phyloP scores from a whole-genome alignment of 2,797 vertebrate species.

The Ciconia nigra region DNA sequence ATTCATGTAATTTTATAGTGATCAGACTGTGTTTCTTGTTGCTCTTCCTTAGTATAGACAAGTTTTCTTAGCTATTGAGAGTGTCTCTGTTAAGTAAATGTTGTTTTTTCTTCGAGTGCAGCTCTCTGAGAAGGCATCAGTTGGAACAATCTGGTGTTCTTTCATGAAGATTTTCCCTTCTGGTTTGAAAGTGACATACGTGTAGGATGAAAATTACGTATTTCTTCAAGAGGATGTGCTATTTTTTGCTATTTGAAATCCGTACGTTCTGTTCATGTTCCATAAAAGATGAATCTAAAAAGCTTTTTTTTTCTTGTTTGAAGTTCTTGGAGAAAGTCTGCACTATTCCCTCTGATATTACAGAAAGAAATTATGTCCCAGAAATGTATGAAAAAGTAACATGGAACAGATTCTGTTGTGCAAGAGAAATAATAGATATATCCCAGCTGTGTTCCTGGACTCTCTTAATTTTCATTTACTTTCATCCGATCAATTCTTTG shows the following conservation, averaged over 20 bases:
- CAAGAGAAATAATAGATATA: background rate
- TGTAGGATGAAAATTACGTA: conserved; percentile 50
- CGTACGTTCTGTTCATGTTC: conserved; percentile 39
- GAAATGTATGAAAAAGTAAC: background rate
- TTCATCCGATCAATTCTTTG: background rate
- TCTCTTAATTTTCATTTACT: conserved; percentile 32
- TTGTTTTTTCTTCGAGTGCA: background rate
- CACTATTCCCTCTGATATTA: background rate
- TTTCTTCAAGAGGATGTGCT: background rate
- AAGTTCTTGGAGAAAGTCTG: background rate
- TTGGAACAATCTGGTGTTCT: conserved; percentile 5
- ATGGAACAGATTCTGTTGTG: background rate
- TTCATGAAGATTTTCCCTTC: background rate
- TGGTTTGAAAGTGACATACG: conserved; percentile 19
- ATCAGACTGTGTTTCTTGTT: conserved; percentile 10
- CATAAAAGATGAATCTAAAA: conserved; percentile 6
- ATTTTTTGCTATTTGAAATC: conserved; percentile 35
- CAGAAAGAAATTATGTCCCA: background rate
- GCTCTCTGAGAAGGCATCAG: background rate
- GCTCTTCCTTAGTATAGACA: background rate
- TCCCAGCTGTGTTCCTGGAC: background rate
- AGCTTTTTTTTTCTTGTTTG: background rate
- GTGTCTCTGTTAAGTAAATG: conserved; percentile 13
- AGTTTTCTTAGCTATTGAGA: background rate
- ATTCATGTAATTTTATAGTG: background rate